Conservation (phyloP, 2,888 invertebrate genomes). For the Cabera pusaria region DNA sequence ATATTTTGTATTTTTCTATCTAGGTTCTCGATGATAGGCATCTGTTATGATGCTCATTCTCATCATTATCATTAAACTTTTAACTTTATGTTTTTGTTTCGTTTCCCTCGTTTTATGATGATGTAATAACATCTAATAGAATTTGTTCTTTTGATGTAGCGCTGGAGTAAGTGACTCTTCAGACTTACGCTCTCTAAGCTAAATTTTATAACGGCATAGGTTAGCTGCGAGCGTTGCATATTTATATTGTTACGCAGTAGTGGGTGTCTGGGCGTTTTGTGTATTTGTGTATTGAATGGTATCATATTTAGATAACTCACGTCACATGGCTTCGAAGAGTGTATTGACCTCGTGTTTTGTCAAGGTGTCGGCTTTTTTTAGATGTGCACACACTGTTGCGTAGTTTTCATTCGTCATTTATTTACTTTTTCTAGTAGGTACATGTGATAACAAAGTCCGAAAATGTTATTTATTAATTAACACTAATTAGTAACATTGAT, state of each 20-base stretch:
- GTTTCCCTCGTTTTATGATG: constrained; percentile 19
- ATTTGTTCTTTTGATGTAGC: constrained; percentile 25
- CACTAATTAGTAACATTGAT: too few relatives aligned
- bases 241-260: constrained; percentile 6
- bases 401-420: constrained; percentile 62
- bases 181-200: constrained; percentile 26
- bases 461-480: constrained; percentile 3
- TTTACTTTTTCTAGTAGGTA: too few relatives aligned
- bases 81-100: constrained; percentile 5
- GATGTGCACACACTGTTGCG: constrained; percentile 76
- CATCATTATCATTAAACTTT: constrained; percentile 7
- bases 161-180: constrained; percentile 27
- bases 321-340: constrained; percentile 79
- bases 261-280: constrained; percentile 18
- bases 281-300: constrained; percentile 24
- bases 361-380: constrained; percentile 83
- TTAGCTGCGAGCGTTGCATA: constrained; percentile 14
- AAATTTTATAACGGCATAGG: constrained; percentile 18
- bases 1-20: constrained; percentile 46
- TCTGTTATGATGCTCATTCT: constrained; percentile 21
- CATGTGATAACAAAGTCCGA: too few relatives aligned
- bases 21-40: constrained; percentile 37
- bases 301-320: constrained; percentile 49
- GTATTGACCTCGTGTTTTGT: constrained; percentile 84
- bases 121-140: constrained; percentile 30